Base-by-base conservation (phyloP, 1,140 invertebrate genomes). In the Colletes gigas region DNA sequence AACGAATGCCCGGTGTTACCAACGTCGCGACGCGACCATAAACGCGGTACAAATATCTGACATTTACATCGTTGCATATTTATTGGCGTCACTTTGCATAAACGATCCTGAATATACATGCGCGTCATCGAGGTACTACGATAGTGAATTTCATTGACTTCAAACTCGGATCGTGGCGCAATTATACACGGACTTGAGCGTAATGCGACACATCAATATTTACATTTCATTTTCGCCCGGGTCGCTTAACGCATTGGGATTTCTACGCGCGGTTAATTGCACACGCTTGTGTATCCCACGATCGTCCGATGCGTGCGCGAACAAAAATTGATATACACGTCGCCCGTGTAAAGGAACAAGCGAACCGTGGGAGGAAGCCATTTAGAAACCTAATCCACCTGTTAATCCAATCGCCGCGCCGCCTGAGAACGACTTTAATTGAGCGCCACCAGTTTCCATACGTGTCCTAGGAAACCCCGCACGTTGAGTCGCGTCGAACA, bases 21-120 rank as follows among this genome's bases (percentile, higher is more conserved):
- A 69, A n/a, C 59, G 59, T 78, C 84, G 75, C 41, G 50, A 39
- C 39, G 3, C 66, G 17, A 63, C 72, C 73, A 70, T 86, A 86
- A 87, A 81, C 81, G 63, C 71, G 59, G 54, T 71, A 86, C 73
- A 77, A 78, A 87, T 87, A 83, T 83, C 81, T 83, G 85, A 86
- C 77, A 83, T 86, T 86, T 86, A 83, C 81, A 83, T 85, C 84
- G 67, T 85, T 85, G 84, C 84, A 86, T 86, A 86, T 86, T 86
- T 86, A 86, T 86, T 68, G 72, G 39, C 54, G 81, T 82, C 66
- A 52, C 72, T 86, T 83, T 83, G 76, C 84, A 86, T 85, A 86
- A 86, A 86, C 76, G 71, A 30, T 79, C 30, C 76, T 79, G 81
- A 85, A 78, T 85, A 78, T 85, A 76, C 71, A 76, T 79, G 71